These are phyloP conservation scores for Rallus limicola DNA, from an alignment of 2,113 vertebrate species.

Conservation along the genomic window DNA sequence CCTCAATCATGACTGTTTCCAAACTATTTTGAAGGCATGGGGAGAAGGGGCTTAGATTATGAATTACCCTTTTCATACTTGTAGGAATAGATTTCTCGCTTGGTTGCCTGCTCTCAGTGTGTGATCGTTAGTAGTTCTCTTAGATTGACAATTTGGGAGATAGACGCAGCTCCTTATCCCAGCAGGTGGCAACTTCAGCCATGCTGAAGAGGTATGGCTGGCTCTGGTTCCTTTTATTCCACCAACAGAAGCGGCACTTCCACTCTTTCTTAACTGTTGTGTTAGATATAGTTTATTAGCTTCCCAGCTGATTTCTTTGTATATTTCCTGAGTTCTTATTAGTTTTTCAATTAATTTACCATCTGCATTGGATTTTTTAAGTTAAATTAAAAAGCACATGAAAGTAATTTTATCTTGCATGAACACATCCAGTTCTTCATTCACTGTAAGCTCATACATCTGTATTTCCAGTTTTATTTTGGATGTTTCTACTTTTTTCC, in stretches of 20 bases:
- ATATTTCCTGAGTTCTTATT: slow-evolving; percentile 37
- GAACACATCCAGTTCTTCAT: background rate
- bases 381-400: slow-evolving; percentile 30
- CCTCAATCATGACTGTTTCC: background rate
- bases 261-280: slow-evolving; percentile 23
- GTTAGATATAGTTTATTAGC: slow-evolving; percentile 46
- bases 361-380: slow-evolving; percentile 47
- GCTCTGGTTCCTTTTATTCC: slow-evolving; percentile 13
- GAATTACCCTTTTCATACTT: slow-evolving; percentile 53
- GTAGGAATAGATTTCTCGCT: slow-evolving; percentile 33
- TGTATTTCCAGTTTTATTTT: background rate
- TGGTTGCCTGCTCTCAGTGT: slow-evolving; percentile 53
- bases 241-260: background rate
- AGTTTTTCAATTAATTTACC: slow-evolving; percentile 51
- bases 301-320: slow-evolving; percentile 50
- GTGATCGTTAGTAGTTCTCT: slow-evolving; percentile 59
- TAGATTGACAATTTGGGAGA: slow-evolving; percentile 59
- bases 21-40: slow-evolving; percentile 18
- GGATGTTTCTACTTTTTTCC: background rate
- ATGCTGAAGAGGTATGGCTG: background rate
- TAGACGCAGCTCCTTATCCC: slow-evolving; percentile 54
- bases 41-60: slow-evolving; percentile 35
- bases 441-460: background rate
- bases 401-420: background rate
- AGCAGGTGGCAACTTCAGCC: slow-evolving; percentile 41